phyloP scores from a whole-genome alignment of 2,888 invertebrate genomes.

The Mycalesis mineus region DNA sequence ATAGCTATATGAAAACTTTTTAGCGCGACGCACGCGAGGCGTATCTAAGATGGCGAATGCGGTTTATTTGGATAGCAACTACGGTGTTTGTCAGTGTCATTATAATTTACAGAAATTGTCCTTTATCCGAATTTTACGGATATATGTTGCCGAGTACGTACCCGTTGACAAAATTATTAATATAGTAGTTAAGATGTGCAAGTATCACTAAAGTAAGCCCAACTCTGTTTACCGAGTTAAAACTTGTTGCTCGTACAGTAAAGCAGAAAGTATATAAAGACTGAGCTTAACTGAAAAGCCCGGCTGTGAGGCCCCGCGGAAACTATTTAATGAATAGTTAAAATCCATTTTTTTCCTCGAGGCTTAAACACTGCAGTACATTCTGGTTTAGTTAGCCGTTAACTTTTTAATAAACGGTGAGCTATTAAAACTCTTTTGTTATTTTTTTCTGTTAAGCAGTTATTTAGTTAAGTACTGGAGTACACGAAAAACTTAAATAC shows the following conservation, averaged over 20 bases:
- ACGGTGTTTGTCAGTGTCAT: too few relatives aligned
- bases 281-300: neutral
- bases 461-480: neutral
- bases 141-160: too few relatives aligned
- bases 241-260: neutral
- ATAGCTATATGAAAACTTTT: too few relatives aligned
- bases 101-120: too few relatives aligned
- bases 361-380: neutral
- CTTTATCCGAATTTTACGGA: too few relatives aligned
- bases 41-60: too few relatives aligned
- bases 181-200: too few relatives aligned
- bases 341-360: neutral
- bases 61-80: too few relatives aligned
- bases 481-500: too few relatives aligned
- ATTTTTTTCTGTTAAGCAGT: neutral
- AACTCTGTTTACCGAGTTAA: neutral
- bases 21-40: too few relatives aligned
- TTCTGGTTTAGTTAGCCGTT: neutral
- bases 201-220: too few relatives aligned
- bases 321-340: slow-evolving; percentile 3
- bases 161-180: too few relatives aligned
- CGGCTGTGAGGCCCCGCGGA: neutral
- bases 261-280: neutral
- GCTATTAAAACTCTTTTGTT: neutral
- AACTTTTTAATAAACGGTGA: slow-evolving; percentile 7